Percentiles rank a stretch among this genome's conserved stretches.
Conservation (phyloP, 35 echinoderm and acorn worm species). For the Eucidaris tribuloides region DNA sequence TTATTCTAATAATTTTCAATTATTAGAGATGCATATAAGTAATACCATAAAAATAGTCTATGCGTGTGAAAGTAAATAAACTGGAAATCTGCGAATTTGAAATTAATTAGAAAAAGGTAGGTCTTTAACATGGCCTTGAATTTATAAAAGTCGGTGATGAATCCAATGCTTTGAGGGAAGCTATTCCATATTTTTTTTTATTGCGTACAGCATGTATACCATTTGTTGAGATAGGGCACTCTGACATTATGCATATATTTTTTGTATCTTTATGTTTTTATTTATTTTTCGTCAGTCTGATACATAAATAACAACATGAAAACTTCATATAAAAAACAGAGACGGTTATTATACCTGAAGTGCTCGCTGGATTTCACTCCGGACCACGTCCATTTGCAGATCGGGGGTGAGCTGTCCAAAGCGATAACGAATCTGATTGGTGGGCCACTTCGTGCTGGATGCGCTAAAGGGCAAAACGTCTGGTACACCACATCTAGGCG, state of each 20-base stretch:
- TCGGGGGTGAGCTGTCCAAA: background rate
- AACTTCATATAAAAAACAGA: background rate
- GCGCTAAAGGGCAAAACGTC: constrained; percentile 2
- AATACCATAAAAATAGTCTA: no score
- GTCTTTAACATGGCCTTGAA: no score
- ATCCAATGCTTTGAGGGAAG: no score
- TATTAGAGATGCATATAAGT: no score
- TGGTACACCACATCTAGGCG: constrained; percentile 28
- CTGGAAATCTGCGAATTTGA: no score
- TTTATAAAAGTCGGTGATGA: no score
- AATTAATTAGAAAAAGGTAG: no score
- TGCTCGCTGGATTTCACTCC: background rate
- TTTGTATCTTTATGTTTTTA: background rate
- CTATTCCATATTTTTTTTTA: no score
- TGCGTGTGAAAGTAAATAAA: no score
- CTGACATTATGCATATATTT: background rate
- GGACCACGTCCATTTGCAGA: background rate
- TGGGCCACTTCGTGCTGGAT: background rate
- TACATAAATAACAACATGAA: background rate
- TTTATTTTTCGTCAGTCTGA: background rate
- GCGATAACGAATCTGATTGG: constrained; percentile 3
- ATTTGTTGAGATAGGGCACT: background rate
- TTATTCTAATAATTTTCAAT: no score
- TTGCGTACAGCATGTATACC: no score
- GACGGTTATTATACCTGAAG: constrained; percentile 18